Conservation (phyloP, 2,797 vertebrate species). For the Sebastes miniatus region DNA sequence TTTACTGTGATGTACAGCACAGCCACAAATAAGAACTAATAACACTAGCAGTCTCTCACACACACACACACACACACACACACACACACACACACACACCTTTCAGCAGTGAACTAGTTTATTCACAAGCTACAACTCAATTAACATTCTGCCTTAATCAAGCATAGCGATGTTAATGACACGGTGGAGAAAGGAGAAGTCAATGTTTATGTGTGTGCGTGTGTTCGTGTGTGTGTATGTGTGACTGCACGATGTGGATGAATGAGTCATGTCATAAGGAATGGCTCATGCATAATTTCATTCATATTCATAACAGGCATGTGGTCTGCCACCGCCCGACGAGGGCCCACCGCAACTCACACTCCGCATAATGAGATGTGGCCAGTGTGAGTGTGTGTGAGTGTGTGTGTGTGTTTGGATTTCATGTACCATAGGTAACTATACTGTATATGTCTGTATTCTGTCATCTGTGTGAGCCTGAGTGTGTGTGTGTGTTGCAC, state of each 20-base stretch:
- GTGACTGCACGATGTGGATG: conserved; percentile 60
- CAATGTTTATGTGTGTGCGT: conserved; percentile 29
- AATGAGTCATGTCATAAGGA: conserved; percentile 79
- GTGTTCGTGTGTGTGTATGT: conserved; percentile 14
- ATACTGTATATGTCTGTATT: conserved; percentile 40
- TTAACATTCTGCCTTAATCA: conserved; percentile 71
- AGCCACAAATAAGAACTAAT: conserved; percentile 4
- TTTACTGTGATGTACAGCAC: not conserved
- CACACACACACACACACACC: conserved; percentile 20
- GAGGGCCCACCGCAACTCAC: conserved; percentile 72
- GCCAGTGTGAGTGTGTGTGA: conserved; percentile 19
- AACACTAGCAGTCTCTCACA: conserved; percentile 9
- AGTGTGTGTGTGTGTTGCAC: not conserved
- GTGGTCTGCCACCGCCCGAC: conserved; percentile 69
- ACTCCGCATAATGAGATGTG: conserved; percentile 74
- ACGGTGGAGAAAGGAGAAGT: conserved; percentile 44
- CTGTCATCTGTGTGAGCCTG: conserved; percentile 20
- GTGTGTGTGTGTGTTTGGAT: not conserved
- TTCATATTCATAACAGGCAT: conserved; percentile 82
- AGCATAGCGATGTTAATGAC: conserved; percentile 54
- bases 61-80: conserved; percentile 9
- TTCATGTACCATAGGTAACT: conserved; percentile 35
- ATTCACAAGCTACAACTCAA: conserved; percentile 56
- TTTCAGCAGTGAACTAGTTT: conserved; percentile 46
- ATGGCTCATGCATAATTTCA: conserved; percentile 79